Evolutionary conservation across 2,888 invertebrate species (phyloP).

Genomic region (Volucella inflata): DNA sequence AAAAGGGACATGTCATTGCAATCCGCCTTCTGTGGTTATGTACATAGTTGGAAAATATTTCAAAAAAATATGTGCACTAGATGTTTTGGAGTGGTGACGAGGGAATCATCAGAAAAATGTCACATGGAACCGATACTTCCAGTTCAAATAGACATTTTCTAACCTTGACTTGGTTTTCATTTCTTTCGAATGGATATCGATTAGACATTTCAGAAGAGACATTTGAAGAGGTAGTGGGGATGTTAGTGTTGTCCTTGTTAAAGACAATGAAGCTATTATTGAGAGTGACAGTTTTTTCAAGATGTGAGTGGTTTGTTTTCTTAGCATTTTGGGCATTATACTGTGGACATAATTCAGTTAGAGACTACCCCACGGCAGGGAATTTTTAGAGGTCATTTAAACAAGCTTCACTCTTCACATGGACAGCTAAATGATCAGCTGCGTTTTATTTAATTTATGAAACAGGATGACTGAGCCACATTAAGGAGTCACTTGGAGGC

Average conservation of each 20-base stretch:
- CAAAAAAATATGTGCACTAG: background rate
- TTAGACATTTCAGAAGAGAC: constrained; percentile 11
- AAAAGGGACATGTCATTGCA: background rate
- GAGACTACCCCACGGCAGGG: too few relatives aligned
- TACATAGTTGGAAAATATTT: background rate
- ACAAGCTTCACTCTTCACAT: too few relatives aligned
- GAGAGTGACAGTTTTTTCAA: too few relatives aligned
- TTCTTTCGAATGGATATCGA: background rate
- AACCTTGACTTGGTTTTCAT: constrained; percentile 34
- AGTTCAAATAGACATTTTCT: constrained; percentile 42
- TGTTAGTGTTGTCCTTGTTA: background rate
- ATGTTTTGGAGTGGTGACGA: constrained; percentile 20
- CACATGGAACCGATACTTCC: constrained; percentile 32
- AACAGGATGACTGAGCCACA: too few relatives aligned
- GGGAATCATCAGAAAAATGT: constrained; percentile 46
- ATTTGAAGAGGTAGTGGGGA: background rate
- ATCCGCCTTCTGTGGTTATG: background rate
- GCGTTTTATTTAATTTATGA: too few relatives aligned
- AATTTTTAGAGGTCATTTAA: too few relatives aligned
- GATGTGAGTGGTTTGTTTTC: background rate
- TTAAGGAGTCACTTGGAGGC: too few relatives aligned
- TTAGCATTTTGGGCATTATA: background rate
- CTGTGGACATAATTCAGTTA: too few relatives aligned
- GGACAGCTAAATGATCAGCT: too few relatives aligned
- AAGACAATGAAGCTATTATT: too few relatives aligned